Evolutionary conservation across 2,888 invertebrate species (phyloP).

Genomic region (Drosophila macrospina): DNA sequence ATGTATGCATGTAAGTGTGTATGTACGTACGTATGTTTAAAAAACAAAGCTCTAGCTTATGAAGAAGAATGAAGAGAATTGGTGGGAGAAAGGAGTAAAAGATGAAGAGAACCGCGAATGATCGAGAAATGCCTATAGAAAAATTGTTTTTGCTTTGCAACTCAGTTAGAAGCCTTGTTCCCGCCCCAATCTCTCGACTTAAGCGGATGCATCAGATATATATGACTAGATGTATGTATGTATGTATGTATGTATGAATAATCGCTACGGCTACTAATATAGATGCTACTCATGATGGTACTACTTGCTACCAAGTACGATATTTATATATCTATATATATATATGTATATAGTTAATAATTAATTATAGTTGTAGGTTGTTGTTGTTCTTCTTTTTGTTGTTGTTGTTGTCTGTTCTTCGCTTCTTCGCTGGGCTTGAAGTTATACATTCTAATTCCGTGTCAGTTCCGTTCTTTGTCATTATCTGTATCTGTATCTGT

Average conservation of each 20-base stretch:
- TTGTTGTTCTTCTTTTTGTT: conserved; percentile 20
- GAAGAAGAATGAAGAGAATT: conserved; percentile 2
- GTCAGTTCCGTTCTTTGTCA: conserved; percentile 18
- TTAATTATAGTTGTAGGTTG: conserved; percentile 60
- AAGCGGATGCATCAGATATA: conserved; percentile 68
- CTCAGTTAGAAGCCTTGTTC: conserved; percentile 61
- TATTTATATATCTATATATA: conserved; percentile 26
- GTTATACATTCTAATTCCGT: conserved; percentile 37
- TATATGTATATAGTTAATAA: conserved; percentile 49
- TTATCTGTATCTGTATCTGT: conserved; percentile 9
- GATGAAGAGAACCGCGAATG: conserved; percentile 12
- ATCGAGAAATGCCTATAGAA: conserved; percentile 47
- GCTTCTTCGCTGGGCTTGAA: conserved; percentile 77
- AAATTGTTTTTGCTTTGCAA: conserved; percentile 70
- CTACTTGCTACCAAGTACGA: conserved; percentile 3
- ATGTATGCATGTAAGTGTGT: no score
- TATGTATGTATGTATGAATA: conserved; percentile 49
- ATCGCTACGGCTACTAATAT: conserved; percentile 56
- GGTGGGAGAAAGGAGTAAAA: conserved; percentile 14
- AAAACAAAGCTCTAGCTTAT: conserved; percentile 44
- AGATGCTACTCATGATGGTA: conserved; percentile 24
- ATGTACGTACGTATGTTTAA: conserved; percentile 15
- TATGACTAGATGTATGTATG: conserved; percentile 75
- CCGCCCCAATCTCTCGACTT: conserved; percentile 25
- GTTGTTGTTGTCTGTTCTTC: conserved; percentile 29